Percentiles rank a stretch among this genome's conserved stretches.
These are phyloP conservation scores for Xyrichtys novacula DNA, from an alignment of 2,797 vertebrate species.

Conservation along the genomic window DNA sequence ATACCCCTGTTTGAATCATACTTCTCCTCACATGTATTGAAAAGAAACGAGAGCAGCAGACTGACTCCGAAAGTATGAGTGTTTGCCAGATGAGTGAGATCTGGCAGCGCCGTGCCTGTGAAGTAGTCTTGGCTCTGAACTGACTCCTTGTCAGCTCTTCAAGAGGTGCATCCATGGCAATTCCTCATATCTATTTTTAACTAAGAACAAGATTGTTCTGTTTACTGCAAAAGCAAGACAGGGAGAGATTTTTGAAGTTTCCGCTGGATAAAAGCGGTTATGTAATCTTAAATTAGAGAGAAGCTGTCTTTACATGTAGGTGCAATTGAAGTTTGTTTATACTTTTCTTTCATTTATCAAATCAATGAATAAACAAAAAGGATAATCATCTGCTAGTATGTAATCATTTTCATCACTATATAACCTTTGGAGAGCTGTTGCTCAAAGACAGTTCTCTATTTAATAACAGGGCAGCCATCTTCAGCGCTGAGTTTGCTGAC, in stretches of 20 bases:
- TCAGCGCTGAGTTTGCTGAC: too few relatives aligned
- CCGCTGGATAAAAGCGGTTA: not conserved
- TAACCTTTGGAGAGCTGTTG: too few relatives aligned
- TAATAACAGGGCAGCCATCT: too few relatives aligned
- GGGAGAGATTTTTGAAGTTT: not conserved
- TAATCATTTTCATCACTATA: too few relatives aligned
- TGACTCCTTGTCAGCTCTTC: constrained; percentile 22
- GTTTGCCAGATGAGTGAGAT: constrained; percentile 27
- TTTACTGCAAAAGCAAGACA: constrained; percentile 14
- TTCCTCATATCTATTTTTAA: constrained; percentile 42
- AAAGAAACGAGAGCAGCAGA: constrained; percentile 16
- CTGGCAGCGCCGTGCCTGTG: constrained; percentile 31
- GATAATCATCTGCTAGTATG: too few relatives aligned
- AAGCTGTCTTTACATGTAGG: not conserved
- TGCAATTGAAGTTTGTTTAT: not conserved
- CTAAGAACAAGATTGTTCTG: constrained; percentile 11
- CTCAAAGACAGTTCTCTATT: too few relatives aligned
- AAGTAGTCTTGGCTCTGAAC: constrained; percentile 32
- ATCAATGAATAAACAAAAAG: too few relatives aligned
- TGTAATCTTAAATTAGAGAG: not conserved
- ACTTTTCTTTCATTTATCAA: too few relatives aligned
- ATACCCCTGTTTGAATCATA: not conserved
- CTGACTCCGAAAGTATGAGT: constrained; percentile 24
- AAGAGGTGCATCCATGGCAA: constrained; percentile 31
- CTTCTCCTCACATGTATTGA: constrained; percentile 13